phyloP scores from a whole-genome alignment of 2,888 invertebrate genomes.

The Ophraella communa region DNA sequence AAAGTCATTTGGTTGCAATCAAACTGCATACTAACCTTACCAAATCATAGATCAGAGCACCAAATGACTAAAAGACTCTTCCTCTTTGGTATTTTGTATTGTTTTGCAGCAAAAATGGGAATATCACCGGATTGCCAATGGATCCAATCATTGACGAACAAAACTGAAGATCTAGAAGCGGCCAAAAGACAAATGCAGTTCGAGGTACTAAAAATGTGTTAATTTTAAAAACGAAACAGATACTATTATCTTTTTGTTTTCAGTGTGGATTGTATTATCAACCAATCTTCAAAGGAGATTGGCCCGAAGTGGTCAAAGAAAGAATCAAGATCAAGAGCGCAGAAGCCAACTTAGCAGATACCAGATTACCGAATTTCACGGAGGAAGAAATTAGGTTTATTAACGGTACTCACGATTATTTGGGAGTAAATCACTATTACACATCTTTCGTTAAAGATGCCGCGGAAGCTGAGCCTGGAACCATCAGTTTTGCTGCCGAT shows the following conservation, averaged over 20 bases:
- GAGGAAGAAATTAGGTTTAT: slow-evolving; percentile 67
- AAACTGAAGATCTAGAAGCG: slow-evolving; percentile 65
- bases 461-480: slow-evolving; percentile 8
- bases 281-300: slow-evolving; percentile 70
- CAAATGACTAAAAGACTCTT: too few relatives aligned
- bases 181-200: slow-evolving; percentile 66
- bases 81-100: too few relatives aligned
- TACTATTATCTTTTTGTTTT: not conserved
- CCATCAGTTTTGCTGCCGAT: slow-evolving; percentile 24
- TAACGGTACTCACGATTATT: slow-evolving; percentile 70
- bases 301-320: slow-evolving; percentile 69
- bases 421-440: slow-evolving; percentile 77
- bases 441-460: slow-evolving; percentile 58
- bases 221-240: too few relatives aligned
- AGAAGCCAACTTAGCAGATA: slow-evolving; percentile 58
- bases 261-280: slow-evolving; percentile 53
- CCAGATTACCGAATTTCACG: slow-evolving; percentile 69
- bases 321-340: slow-evolving; percentile 65
- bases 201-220: slow-evolving; percentile 53
- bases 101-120: slow-evolving; percentile 24
- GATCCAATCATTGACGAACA: slow-evolving; percentile 52
- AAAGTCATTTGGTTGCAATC: too few relatives aligned
- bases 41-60: too few relatives aligned
- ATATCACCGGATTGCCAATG: slow-evolving; percentile 27
- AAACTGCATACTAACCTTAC: too few relatives aligned